Conservation (phyloP, 2,888 invertebrate species). For the Teinopalpus imperialis region DNA sequence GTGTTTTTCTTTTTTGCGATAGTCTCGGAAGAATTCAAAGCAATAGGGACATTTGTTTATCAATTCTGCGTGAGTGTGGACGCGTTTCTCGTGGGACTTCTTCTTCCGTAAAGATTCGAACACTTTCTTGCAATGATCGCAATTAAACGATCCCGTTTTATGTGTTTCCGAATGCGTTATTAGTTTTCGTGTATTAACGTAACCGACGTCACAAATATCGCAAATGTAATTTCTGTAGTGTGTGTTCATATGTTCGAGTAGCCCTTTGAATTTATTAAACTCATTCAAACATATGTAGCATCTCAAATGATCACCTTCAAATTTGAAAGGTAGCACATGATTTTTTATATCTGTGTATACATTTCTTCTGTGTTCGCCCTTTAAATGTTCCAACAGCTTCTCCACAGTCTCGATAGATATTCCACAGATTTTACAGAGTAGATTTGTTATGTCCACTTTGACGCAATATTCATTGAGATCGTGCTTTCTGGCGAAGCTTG, state of each 20-base stretch:
- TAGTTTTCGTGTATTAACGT: slow-evolving; percentile 37
- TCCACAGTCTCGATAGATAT: slow-evolving; percentile 30
- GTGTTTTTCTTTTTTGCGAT: slow-evolving; percentile 36
- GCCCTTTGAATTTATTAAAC: slow-evolving; percentile 31
- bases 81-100: slow-evolving; percentile 37
- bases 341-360: slow-evolving; percentile 46
- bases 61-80: slow-evolving; percentile 39
- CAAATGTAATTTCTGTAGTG: slow-evolving; percentile 57
- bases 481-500: neutral
- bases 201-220: slow-evolving; percentile 48
- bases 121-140: slow-evolving; percentile 36
- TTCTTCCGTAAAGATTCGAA: slow-evolving; percentile 35
- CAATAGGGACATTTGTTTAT: slow-evolving; percentile 54
- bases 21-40: slow-evolving; percentile 40
- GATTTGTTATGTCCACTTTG: slow-evolving; percentile 51
- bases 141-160: slow-evolving; percentile 34
- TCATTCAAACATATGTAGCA: slow-evolving; percentile 43
- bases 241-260: slow-evolving; percentile 57
- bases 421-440: slow-evolving; percentile 49
- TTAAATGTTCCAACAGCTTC: slow-evolving; percentile 38
- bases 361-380: slow-evolving; percentile 35
- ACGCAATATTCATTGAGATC: slow-evolving; percentile 31
- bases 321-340: slow-evolving; percentile 52
- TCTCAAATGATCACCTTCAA: slow-evolving; percentile 35
- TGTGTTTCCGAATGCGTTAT: slow-evolving; percentile 33